These are phyloP conservation scores for Setipinna tenuifilis DNA, from an alignment of 2,797 vertebrate species.

Conservation along the genomic window DNA sequence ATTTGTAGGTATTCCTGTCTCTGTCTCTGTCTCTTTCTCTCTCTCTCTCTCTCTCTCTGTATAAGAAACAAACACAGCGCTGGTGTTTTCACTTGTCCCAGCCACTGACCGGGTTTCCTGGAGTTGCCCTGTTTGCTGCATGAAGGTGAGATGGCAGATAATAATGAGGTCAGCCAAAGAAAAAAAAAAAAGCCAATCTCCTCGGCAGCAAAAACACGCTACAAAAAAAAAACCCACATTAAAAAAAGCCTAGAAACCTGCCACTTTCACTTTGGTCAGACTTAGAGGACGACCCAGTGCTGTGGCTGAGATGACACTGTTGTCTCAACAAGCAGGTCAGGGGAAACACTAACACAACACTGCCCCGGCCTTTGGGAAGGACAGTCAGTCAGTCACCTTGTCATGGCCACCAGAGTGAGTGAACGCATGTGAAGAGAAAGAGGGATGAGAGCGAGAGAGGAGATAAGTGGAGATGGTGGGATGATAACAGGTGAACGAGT, in stretches of 20 bases:
- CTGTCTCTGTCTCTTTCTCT: not conserved
- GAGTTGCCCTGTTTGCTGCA: not conserved
- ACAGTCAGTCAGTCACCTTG: not conserved
- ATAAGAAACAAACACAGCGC: not conserved
- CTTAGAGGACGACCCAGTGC: not conserved
- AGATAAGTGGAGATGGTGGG: not conserved
- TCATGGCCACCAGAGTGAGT: not conserved
- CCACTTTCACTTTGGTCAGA: not conserved
- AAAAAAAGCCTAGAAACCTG: not conserved
- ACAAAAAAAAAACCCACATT: too few relatives aligned
- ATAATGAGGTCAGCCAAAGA: not conserved
- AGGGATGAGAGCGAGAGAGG: not conserved
- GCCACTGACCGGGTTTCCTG: not conserved
- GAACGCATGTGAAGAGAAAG: not conserved
- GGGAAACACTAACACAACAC: not conserved
- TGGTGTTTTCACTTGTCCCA: not conserved
- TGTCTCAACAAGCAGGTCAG: not conserved
- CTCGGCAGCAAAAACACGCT: not conserved
- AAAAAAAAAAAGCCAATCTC: not conserved
- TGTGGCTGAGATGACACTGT: not conserved
- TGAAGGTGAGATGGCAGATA: constrained; percentile 3
- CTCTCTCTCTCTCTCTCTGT: not conserved
- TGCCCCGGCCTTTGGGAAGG: not conserved
- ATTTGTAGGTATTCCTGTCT: not conserved
- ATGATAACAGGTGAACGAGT: not conserved